These are phyloP conservation scores for Progne subis DNA, from an alignment of 2,113 vertebrate genomes.

Conservation along the genomic window DNA sequence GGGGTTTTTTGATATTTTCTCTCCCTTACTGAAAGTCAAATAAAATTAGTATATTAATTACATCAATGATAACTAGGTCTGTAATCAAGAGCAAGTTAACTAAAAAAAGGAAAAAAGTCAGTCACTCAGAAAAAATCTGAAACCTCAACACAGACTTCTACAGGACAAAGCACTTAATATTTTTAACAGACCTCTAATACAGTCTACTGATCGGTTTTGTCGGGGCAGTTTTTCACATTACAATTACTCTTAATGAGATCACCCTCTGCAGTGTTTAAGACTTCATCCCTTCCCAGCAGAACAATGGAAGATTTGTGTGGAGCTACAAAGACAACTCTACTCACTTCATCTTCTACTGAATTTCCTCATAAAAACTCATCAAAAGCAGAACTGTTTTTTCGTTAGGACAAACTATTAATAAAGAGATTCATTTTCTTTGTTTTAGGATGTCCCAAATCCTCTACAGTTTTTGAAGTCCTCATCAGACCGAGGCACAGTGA, in stretches of 20 bases:
- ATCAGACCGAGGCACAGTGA: not conserved
- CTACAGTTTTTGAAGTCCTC: not conserved
- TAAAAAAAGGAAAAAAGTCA: not conserved
- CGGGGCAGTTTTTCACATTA: slow-evolving; percentile 41
- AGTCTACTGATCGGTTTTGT: not conserved
- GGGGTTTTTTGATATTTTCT: not conserved
- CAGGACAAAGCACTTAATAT: not conserved
- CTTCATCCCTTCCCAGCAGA: not conserved
- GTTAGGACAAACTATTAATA: not conserved
- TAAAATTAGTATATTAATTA: slow-evolving; percentile 14
- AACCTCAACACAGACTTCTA: not conserved
- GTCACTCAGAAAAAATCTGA: not conserved
- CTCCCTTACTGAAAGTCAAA: not conserved
- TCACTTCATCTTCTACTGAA: not conserved
- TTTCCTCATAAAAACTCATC: not conserved
- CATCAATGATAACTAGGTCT: not conserved
- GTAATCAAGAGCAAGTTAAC: not conserved
- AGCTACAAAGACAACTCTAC: not conserved
- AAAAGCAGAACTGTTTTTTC: not conserved
- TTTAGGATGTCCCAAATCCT: not conserved
- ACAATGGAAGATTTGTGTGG: slow-evolving; percentile 24
- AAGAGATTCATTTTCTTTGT: not conserved
- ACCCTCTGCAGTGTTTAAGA: slow-evolving; percentile 15
- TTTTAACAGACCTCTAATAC: slow-evolving; percentile 53
- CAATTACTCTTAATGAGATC: slow-evolving; percentile 51